Conservation (phyloP, 2,797 vertebrate genomes). For the Sarcoramphus papa region DNA sequence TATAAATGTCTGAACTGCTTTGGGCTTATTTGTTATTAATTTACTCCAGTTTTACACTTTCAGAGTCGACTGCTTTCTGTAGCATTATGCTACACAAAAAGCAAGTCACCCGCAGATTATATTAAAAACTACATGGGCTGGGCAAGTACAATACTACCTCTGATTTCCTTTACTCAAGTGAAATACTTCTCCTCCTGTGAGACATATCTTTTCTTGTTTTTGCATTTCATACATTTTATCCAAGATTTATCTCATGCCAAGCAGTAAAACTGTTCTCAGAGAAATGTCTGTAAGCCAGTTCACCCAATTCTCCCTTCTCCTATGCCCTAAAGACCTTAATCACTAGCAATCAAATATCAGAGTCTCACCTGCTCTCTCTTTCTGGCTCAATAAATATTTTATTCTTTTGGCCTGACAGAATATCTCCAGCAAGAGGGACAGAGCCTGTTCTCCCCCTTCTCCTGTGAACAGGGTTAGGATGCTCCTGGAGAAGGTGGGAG, state of each 20-base stretch:
- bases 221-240: background rate
- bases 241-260: background rate
- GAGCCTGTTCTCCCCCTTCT: background rate
- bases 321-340: background rate
- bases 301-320: background rate
- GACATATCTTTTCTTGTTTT: background rate
- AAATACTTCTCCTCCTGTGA: constrained; percentile 37
- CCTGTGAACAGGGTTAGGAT: background rate
- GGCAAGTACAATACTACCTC: background rate
- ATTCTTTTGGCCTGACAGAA: background rate
- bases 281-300: background rate
- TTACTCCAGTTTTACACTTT: background rate
- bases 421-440: background rate
- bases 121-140: background rate
- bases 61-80: background rate
- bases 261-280: background rate
- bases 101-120: background rate
- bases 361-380: background rate
- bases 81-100: background rate
- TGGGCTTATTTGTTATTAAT: background rate
- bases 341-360: background rate
- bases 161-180: background rate
- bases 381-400: background rate
- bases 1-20: background rate
- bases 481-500: background rate